Conservation (phyloP, 2,113 vertebrate species). For the Oxyura jamaicensis region DNA sequence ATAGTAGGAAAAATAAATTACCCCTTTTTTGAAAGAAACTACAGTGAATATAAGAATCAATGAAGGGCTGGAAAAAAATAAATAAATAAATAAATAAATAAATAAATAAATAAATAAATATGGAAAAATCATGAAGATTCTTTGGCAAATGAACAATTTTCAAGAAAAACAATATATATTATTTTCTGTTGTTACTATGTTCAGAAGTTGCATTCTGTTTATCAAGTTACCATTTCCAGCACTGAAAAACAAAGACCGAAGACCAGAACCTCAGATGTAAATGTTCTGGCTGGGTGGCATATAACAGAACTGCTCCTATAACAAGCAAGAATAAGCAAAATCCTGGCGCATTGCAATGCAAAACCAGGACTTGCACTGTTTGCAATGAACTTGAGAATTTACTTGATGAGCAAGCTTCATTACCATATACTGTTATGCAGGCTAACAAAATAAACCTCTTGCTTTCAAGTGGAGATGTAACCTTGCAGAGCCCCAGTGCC, state of each 20-base stretch:
- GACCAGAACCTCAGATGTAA: not conserved
- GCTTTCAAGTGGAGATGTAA: not conserved
- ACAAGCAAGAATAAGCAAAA: not conserved
- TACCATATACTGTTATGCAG: not conserved
- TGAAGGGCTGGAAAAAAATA: not conserved
- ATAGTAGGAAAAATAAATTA: not conserved
- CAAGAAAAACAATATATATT: not conserved
- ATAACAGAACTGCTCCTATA: not conserved
- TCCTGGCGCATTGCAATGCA: not conserved
- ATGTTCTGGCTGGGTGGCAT: not conserved
- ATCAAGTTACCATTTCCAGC: not conserved
- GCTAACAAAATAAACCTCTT: not conserved
- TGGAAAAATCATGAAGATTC: not conserved
- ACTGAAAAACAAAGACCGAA: not conserved
- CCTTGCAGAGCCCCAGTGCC: not conserved
- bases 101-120: not conserved
- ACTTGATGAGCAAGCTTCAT: not conserved
- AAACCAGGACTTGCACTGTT: not conserved
- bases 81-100: not conserved
- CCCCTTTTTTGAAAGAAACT: not conserved
- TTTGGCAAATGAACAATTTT: not conserved
- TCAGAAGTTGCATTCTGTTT: not conserved
- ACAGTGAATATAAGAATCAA: not conserved
- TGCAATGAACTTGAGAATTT: not conserved
- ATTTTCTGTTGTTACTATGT: not conserved